These are phyloP conservation scores for Lysiphlebus fabarum DNA, from an alignment of 1,140 invertebrate species.

Conservation along the genomic window DNA sequence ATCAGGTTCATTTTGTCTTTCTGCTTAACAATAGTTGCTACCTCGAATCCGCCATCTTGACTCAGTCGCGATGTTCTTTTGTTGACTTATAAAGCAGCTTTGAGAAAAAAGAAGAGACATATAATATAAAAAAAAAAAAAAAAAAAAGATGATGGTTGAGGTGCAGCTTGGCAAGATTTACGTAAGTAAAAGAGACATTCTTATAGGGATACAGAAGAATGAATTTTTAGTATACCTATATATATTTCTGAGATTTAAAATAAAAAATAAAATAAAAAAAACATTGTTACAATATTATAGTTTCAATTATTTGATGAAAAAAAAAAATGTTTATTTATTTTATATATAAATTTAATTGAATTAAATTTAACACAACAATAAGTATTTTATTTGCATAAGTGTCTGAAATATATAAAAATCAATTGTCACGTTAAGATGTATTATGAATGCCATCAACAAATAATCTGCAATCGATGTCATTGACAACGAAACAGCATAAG, in stretches of 20 bases:
- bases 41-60: constrained; percentile 47
- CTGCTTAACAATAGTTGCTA: constrained; percentile 45
- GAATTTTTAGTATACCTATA: too few relatives aligned
- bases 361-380: too few relatives aligned
- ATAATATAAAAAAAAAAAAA: constrained; percentile 8
- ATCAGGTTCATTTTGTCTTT: constrained; percentile 50
- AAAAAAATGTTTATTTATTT: too few relatives aligned
- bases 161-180: constrained; percentile 4
- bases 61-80: constrained; percentile 46
- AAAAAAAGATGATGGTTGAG: constrained; percentile 4
- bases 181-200: neutral
- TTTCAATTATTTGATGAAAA: too few relatives aligned
- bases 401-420: neutral
- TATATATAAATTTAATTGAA: too few relatives aligned
- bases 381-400: too few relatives aligned
- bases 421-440: constrained; percentile 4
- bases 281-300: too few relatives aligned
- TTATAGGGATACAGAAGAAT: too few relatives aligned
- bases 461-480: constrained; percentile 26
- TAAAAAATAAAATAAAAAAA: too few relatives aligned
- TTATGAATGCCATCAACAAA: constrained; percentile 18
- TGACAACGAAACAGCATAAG: constrained; percentile 19
- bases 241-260: too few relatives aligned
- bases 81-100: constrained; percentile 40
- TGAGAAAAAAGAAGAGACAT: constrained; percentile 16